phyloP scores from a whole-genome alignment of 2,888 invertebrate species.

The Papilio protenor region DNA sequence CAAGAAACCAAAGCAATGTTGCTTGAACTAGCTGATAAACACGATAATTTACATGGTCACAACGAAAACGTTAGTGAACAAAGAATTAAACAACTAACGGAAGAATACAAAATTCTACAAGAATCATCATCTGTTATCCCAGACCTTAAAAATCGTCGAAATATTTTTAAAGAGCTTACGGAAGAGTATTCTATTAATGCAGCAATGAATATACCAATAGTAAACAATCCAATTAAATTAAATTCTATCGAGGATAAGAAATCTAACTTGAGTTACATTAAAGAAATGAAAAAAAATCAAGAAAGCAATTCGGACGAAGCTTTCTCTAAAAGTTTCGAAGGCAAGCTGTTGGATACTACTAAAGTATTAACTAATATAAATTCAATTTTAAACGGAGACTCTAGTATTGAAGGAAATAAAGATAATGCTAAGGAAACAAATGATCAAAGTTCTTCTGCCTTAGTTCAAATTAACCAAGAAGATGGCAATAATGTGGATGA shows the following conservation, averaged over 20 bases:
- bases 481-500: neutral
- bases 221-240: constrained; percentile 62
- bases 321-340: constrained; percentile 64
- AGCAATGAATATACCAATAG: constrained; percentile 69
- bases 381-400: constrained; percentile 56
- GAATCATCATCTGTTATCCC: constrained; percentile 66
- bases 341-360: constrained; percentile 69
- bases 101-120: constrained; percentile 61
- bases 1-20: constrained; percentile 78
- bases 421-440: neutral
- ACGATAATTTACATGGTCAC: constrained; percentile 58
- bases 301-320: constrained; percentile 55
- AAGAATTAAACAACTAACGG: constrained; percentile 48
- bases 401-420: neutral
- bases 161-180: constrained; percentile 64
- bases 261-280: constrained; percentile 23
- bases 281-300: constrained; percentile 49
- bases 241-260: constrained; percentile 56
- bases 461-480: neutral
- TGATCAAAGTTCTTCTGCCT: neutral
- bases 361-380: constrained; percentile 65
- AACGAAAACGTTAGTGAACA: constrained; percentile 33
- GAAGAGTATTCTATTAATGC: constrained; percentile 71
- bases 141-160: constrained; percentile 60
- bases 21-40: constrained; percentile 67